Conservation (phyloP, 2,797 vertebrate genomes). For the Pseudochromis fuscus region DNA sequence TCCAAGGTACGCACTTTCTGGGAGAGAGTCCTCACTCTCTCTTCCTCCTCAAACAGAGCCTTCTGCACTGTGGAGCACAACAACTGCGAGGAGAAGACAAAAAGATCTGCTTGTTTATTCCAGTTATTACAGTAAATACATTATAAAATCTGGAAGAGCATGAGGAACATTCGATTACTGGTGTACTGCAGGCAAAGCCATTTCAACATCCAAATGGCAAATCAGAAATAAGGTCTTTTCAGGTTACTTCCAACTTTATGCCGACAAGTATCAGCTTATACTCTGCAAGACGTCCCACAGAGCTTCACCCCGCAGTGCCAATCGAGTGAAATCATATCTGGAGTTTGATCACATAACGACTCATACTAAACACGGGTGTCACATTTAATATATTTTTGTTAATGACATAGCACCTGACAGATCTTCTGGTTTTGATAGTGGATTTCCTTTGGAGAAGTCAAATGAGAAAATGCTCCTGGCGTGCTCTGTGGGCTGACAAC, state of each 20-base stretch:
- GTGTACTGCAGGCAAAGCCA: neutral
- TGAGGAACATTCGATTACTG: neutral
- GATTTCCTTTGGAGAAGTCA: constrained; percentile 40
- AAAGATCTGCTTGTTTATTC: neutral
- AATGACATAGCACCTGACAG: constrained; percentile 39
- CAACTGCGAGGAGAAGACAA: constrained; percentile 71
- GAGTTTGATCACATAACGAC: neutral
- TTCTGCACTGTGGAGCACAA: constrained; percentile 89
- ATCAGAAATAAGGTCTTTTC: constrained; percentile 1
- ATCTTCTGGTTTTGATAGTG: constrained; percentile 49
- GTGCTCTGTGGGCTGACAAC: constrained; percentile 31
- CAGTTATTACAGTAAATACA: neutral
- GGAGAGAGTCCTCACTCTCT: constrained; percentile 86
- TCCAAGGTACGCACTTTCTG: constrained; percentile 87
- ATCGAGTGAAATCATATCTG: constrained; percentile 25
- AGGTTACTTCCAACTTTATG: neutral
- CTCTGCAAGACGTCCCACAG: constrained; percentile 12
- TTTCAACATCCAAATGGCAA: neutral
- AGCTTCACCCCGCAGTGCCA: constrained; percentile 7
- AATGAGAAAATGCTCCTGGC: constrained; percentile 40
- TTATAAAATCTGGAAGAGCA: constrained; percentile 4
- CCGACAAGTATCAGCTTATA: neutral
- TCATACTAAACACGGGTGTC: constrained; percentile 35
- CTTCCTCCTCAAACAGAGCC: constrained; percentile 89
- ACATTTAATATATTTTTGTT: constrained; percentile 33